Percentiles rank a stretch among this genome's conserved stretches.
phyloP scores from a whole-genome alignment of 2,888 invertebrate species.

The Trachelus troglodyta region DNA sequence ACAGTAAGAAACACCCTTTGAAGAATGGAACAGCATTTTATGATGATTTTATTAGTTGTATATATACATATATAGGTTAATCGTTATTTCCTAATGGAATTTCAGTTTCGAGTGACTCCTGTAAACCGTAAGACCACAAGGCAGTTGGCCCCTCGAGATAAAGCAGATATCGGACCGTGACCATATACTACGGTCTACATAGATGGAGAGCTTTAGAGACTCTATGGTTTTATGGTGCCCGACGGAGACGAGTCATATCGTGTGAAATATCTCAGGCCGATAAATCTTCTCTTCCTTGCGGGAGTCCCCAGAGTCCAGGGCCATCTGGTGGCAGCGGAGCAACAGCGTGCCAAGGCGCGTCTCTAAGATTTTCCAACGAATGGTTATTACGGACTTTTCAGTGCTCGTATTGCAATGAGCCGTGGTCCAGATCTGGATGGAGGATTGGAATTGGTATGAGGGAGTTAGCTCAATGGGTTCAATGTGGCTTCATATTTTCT shows the following conservation, averaged over 20 bases:
- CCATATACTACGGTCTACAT: neutral
- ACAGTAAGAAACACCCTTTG: neutral
- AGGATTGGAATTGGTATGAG: constrained; percentile 1
- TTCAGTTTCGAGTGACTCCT: neutral
- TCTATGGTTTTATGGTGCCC: neutral
- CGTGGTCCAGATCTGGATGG: constrained; percentile 14
- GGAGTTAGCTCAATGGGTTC: constrained; percentile 21
- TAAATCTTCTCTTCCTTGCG: neutral
- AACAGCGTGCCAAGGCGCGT: neutral
- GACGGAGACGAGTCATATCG: neutral
- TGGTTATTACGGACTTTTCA: constrained; percentile 21
- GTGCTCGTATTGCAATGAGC: constrained; percentile 21
- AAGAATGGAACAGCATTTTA: neutral
- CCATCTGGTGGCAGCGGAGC: neutral
- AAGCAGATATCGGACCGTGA: neutral
- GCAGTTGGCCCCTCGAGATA: neutral
- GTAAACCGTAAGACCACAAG: neutral
- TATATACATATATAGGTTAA: too few relatives aligned
- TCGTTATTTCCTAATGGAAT: too few relatives aligned
- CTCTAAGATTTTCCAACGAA: neutral
- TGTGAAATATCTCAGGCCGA: neutral
- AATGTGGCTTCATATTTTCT: constrained; percentile 34
- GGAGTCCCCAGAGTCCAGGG: neutral
- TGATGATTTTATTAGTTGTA: neutral
- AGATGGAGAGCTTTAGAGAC: neutral